phyloP scores from a whole-genome alignment of 2,888 invertebrate species.

The Meteorus colon region DNA sequence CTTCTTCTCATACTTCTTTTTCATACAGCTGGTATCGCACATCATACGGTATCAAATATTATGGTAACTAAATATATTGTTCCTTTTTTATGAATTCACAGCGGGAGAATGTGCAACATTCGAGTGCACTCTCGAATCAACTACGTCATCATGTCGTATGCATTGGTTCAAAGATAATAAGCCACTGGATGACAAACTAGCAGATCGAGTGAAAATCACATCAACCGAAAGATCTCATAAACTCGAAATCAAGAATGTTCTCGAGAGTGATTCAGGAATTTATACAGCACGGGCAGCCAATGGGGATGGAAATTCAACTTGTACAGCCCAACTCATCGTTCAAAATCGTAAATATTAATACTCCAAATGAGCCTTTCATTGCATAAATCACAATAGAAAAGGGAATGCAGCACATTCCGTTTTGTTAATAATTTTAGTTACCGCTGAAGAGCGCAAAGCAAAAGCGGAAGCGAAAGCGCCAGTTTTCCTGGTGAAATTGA shows the following conservation, averaged over 20 bases:
- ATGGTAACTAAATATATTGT: constrained; percentile 35
- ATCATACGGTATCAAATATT: background rate
- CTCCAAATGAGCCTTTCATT: background rate
- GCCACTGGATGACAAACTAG: constrained; percentile 83
- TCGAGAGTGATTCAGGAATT: constrained; percentile 86
- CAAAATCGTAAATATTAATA: constrained; percentile 82
- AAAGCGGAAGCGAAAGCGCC: constrained; percentile 84
- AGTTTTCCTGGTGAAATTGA: constrained; percentile 87
- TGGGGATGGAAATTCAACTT: constrained; percentile 84
- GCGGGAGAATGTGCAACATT: constrained; percentile 89
- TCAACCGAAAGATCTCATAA: constrained; percentile 79
- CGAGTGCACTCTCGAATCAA: constrained; percentile 83
- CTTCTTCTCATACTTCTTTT: background rate
- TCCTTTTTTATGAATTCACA: constrained; percentile 67
- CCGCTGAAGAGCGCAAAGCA: constrained; percentile 81
- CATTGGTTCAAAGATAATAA: constrained; percentile 93
- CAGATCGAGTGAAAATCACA: constrained; percentile 82
- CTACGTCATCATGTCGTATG: constrained; percentile 76
- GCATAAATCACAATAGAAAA: background rate
- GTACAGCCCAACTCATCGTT: constrained; percentile 91
- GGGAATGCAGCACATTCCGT: constrained; percentile 2
- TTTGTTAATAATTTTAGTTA: constrained; percentile 75
- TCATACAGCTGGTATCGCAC: background rate
- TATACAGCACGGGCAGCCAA: constrained; percentile 93
- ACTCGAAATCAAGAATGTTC: constrained; percentile 84